Percentiles rank a stretch among this genome's conserved stretches.
Conservation (phyloP, 2,888 invertebrate species). For the Meghimatium bilineatum region DNA sequence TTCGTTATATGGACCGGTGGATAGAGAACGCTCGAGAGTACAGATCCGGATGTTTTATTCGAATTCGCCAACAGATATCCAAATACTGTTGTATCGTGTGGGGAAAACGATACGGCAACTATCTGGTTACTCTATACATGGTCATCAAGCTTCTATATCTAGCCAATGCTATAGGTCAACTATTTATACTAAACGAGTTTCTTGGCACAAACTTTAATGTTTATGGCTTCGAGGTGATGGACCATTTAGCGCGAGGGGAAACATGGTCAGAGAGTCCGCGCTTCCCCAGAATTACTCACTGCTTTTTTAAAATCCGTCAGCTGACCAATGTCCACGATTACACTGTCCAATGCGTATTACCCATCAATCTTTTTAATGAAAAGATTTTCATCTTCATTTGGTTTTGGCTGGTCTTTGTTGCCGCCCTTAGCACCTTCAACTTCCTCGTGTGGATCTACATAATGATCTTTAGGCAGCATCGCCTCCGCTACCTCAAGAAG, state of each 20-base stretch:
- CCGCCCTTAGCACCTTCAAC: constrained; percentile 76
- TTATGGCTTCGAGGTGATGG: constrained; percentile 78
- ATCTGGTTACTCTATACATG: constrained; percentile 78
- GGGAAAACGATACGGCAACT: constrained; percentile 78
- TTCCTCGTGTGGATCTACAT: constrained; percentile 78
- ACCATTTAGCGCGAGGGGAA: constrained; percentile 76
- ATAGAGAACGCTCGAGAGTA: constrained; percentile 78
- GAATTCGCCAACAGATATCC: constrained; percentile 75
- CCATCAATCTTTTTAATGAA: constrained; percentile 74
- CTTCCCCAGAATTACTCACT: constrained; percentile 77
- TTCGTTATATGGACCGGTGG: constrained; percentile 78
- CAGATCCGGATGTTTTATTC: constrained; percentile 74
- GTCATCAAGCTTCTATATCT: constrained; percentile 78
- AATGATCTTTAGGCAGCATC: constrained; percentile 70
- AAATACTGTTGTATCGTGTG: constrained; percentile 76
- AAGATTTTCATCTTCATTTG: constrained; percentile 79
- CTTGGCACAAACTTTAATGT: constrained; percentile 77
- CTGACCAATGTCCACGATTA: constrained; percentile 78
- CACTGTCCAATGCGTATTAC: constrained; percentile 77
- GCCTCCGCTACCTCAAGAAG: constrained; percentile 73
- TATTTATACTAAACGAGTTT: constrained; percentile 79
- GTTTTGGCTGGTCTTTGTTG: constrained; percentile 79
- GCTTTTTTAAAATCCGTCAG: constrained; percentile 77
- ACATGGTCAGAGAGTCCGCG: constrained; percentile 74
- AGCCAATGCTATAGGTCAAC: constrained; percentile 78